phyloP scores from a whole-genome alignment of 2,113 vertebrate species.

The Laticauda laticaudata region DNA sequence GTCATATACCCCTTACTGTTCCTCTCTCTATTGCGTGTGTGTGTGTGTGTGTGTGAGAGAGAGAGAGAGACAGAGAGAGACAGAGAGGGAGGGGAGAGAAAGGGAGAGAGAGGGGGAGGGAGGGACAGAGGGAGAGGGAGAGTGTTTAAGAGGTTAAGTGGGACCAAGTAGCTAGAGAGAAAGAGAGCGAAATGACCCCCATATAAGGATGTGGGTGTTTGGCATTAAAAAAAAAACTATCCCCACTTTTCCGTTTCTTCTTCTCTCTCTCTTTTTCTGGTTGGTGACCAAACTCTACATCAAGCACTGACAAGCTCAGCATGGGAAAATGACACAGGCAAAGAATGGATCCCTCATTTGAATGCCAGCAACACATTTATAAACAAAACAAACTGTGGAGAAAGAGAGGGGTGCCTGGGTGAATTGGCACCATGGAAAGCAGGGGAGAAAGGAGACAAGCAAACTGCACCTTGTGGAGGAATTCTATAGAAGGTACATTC shows the following conservation, averaged over 20 bases:
- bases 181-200: constrained; percentile 19
- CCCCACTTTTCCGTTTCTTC: constrained; percentile 72
- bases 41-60: constrained; percentile 59
- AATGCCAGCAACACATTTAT: constrained; percentile 75
- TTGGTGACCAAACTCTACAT: constrained; percentile 73
- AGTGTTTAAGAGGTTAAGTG: not conserved
- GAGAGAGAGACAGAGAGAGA: constrained; percentile 60
- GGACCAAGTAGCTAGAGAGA: too few species aligned
- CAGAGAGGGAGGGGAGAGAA: too few species aligned
- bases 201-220: constrained; percentile 51
- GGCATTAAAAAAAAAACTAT: constrained; percentile 81
- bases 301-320: constrained; percentile 71
- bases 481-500: not conserved
- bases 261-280: constrained; percentile 25
- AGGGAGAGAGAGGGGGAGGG: too few species aligned
- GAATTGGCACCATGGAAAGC: constrained; percentile 29
- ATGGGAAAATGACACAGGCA: constrained; percentile 80
- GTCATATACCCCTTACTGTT: too few species aligned
- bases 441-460: not conserved
- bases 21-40: too few species aligned
- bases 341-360: constrained; percentile 86
- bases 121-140: not conserved
- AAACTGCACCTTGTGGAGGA: not conserved
- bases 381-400: constrained; percentile 76
- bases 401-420: constrained; percentile 53